Conservation (phyloP, 1,140 invertebrate species). For the Lordiphosa clarofinis region DNA sequence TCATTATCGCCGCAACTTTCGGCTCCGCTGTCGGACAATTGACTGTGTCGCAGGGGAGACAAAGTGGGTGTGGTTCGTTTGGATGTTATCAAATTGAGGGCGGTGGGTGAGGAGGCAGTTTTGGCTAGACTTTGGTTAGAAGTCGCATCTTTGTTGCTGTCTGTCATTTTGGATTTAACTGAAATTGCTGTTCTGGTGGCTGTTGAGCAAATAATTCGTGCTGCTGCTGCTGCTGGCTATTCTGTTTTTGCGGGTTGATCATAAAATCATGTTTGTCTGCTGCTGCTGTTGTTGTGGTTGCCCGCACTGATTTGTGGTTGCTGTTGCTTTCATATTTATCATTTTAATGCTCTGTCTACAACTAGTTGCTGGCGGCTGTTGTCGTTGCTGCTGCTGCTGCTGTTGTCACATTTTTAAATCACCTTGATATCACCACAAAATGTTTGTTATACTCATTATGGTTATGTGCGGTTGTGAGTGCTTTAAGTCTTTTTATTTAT, state of each 20-base stretch:
- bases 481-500: slow-evolving; percentile 42
- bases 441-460: slow-evolving; percentile 43
- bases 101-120: slow-evolving; percentile 44
- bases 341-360: slow-evolving; percentile 50
- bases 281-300: slow-evolving; percentile 29
- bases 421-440: slow-evolving; percentile 61
- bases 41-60: slow-evolving; percentile 53
- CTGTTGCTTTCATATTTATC: slow-evolving; percentile 58
- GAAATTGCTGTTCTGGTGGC: slow-evolving; percentile 3
- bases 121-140: slow-evolving; percentile 27
- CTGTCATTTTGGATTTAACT: slow-evolving; percentile 31
- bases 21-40: slow-evolving; percentile 67
- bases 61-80: slow-evolving; percentile 35
- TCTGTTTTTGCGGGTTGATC: slow-evolving; percentile 7
- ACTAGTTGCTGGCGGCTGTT: slow-evolving; percentile 7
- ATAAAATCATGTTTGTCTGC: slow-evolving; percentile 38
- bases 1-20: slow-evolving; percentile 69
- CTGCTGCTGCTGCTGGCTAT: slow-evolving; percentile 5
- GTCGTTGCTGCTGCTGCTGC: slow-evolving; percentile 24
- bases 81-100: slow-evolving; percentile 38
- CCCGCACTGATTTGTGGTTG: slow-evolving; percentile 33
- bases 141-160: slow-evolving; percentile 17
- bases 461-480: slow-evolving; percentile 26
- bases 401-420: slow-evolving; percentile 66
- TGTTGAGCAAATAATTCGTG: slow-evolving; percentile 17